Percentiles rank a stretch among this genome's conserved stretches.
These are phyloP conservation scores for Zootermopsis nevadensis DNA, from an alignment of 2,888 invertebrate genomes.

Conservation along the genomic window DNA sequence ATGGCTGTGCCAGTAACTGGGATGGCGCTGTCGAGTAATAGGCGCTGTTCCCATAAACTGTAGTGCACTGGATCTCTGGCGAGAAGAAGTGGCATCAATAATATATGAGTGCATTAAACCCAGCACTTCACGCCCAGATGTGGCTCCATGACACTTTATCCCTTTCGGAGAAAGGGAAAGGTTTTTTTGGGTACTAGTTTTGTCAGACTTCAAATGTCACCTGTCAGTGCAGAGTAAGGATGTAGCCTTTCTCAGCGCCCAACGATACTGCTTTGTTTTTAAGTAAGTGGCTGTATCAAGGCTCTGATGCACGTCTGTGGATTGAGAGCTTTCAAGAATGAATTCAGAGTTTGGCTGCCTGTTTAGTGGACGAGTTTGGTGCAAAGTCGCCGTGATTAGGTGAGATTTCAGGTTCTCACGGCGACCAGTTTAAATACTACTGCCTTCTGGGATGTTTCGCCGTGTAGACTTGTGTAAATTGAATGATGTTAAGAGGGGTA, in stretches of 20 bases:
- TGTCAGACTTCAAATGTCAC: background rate
- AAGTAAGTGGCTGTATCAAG: conserved; percentile 1
- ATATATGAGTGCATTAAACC: conserved; percentile 4
- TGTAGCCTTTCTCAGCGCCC: background rate
- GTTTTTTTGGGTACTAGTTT: background rate
- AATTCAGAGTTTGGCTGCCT: too few relatives aligned
- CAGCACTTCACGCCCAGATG: background rate
- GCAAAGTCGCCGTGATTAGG: too few relatives aligned
- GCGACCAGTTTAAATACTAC: too few relatives aligned
- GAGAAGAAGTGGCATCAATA: conserved; percentile 13
- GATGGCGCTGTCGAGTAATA: too few relatives aligned
- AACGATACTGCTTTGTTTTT: background rate
- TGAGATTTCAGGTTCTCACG: too few relatives aligned
- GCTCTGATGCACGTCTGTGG: background rate
- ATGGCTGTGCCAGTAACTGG: too few relatives aligned
- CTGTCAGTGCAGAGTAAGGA: background rate
- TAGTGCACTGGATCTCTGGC: background rate
- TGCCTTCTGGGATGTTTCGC: too few relatives aligned
- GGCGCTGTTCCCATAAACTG: background rate
- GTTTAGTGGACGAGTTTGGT: too few relatives aligned
- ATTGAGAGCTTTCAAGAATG: background rate
- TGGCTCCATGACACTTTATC: background rate
- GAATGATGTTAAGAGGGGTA: too few relatives aligned
- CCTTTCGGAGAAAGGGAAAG: background rate
- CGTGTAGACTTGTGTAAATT: too few relatives aligned